Percentiles rank a stretch among this genome's conserved stretches.
phyloP scores from a whole-genome alignment of 2,113 vertebrate species.

The Rhinopomastus cyanomelas region DNA sequence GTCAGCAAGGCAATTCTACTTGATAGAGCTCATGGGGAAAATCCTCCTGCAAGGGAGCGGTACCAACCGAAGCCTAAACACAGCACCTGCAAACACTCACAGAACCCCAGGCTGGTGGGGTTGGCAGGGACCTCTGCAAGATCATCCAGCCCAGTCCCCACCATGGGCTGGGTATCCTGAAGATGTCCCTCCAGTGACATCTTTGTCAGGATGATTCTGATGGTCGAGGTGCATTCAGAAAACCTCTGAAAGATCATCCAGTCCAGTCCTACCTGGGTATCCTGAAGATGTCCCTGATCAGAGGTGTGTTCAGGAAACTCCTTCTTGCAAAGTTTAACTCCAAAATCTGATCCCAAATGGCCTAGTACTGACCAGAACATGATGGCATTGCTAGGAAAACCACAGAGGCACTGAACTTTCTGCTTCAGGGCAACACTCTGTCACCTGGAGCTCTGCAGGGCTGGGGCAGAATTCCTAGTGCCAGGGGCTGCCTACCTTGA shows the following conservation, averaged over 20 bases:
- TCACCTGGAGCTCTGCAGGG: not conserved
- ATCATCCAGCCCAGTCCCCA: too few relatives aligned
- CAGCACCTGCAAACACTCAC: not conserved
- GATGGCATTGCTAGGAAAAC: accelerated
- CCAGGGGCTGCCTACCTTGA: not conserved
- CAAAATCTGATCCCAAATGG: not conserved
- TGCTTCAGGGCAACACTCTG: not conserved
- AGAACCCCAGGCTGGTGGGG: not conserved
- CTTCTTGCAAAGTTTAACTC: accelerated
- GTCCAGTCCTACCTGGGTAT: too few relatives aligned
- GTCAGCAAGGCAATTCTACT: not conserved
- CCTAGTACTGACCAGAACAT: not conserved
- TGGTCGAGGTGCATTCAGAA: too few relatives aligned
- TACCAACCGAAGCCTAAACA: accelerated
- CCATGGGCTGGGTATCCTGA: too few relatives aligned
- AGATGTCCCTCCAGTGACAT: not conserved
- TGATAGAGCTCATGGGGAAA: not conserved
- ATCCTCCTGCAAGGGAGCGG: not conserved
- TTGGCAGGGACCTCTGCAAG: not conserved
- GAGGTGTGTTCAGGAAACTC: not conserved
- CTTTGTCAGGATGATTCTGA: too few relatives aligned
- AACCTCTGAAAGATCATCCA: too few relatives aligned
- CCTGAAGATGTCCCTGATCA: not conserved
- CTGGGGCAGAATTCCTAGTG: too few relatives aligned
- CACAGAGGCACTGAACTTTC: not conserved